Conservation (phyloP, 1,140 invertebrate species). For the Aradophagus sp. region DNA sequence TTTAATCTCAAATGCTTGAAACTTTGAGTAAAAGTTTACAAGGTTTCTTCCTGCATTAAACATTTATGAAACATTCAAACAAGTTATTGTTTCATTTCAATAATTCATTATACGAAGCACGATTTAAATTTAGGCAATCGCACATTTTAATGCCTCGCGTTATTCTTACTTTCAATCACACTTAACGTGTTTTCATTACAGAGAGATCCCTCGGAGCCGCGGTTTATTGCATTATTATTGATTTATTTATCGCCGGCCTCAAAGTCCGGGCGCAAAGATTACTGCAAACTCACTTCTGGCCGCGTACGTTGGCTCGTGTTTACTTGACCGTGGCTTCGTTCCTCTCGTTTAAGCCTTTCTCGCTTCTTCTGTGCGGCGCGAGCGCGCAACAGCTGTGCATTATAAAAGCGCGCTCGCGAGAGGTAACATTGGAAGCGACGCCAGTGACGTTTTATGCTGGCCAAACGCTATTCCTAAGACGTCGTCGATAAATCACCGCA, state of each 20-base stretch:
- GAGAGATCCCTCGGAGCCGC: not conserved
- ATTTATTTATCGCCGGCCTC: conserved; percentile 28
- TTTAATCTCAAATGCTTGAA: too few relatives aligned
- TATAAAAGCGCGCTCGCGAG: conserved; percentile 40
- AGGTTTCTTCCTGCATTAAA: too few relatives aligned
- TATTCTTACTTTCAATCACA: too few relatives aligned
- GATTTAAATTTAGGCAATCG: too few relatives aligned
- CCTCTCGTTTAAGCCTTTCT: conserved; percentile 30
- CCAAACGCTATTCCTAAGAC: conserved; percentile 23
- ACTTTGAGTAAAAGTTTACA: too few relatives aligned
- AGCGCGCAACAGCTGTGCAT: conserved; percentile 36
- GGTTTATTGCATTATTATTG: conserved; percentile 29
- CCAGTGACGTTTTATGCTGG: conserved; percentile 42
- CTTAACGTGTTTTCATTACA: too few relatives aligned
- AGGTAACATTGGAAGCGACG: conserved; percentile 39
- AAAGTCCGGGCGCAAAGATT: conserved; percentile 19
- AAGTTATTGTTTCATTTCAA: too few relatives aligned
- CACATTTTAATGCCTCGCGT: too few relatives aligned
- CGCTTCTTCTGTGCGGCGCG: conserved; percentile 14
- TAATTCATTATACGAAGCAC: too few relatives aligned
- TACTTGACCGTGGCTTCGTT: conserved; percentile 36
- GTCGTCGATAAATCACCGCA: conserved; percentile 40
- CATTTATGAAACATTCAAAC: too few relatives aligned
- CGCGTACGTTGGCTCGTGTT: conserved; percentile 21
- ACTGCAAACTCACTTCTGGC: conserved; percentile 31